Percentiles rank a stretch among this genome's conserved stretches.
phyloP scores from a whole-genome alignment of 2,797 vertebrate genomes.

The Tapirus indicus region DNA sequence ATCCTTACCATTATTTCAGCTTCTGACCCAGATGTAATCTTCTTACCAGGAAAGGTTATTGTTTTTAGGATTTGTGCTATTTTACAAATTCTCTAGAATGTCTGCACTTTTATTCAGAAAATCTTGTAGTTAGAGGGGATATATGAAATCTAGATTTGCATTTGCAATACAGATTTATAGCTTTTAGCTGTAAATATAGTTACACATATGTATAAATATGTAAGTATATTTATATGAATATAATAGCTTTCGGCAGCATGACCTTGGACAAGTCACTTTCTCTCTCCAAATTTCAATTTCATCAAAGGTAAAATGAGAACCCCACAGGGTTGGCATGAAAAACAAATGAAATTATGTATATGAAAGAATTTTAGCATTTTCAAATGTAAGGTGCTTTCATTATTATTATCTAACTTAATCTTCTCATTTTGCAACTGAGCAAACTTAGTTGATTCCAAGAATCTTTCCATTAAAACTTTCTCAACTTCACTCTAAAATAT shows the following conservation, averaged over 20 bases:
- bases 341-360: background rate
- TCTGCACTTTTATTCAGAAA: background rate
- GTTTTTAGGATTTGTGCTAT: slow-evolving; percentile 16
- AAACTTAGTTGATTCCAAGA: background rate
- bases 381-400: background rate
- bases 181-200: background rate
- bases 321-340: background rate
- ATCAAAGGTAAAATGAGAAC: background rate
- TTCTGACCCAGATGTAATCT: background rate
- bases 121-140: background rate
- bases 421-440: background rate
- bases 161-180: background rate
- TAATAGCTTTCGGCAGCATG: background rate
- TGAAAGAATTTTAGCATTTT: background rate
- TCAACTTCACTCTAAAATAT: slow-evolving; percentile 10
- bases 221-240: background rate
- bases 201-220: background rate
- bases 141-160: background rate
- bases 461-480: background rate
- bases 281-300: background rate
- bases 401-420: background rate
- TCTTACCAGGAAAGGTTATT: background rate
- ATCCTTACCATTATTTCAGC: background rate
- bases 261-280: background rate
- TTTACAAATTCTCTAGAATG: background rate